These are phyloP conservation scores for Scolopax mira DNA, from an alignment of 2,113 vertebrate genomes.

Conservation along the genomic window DNA sequence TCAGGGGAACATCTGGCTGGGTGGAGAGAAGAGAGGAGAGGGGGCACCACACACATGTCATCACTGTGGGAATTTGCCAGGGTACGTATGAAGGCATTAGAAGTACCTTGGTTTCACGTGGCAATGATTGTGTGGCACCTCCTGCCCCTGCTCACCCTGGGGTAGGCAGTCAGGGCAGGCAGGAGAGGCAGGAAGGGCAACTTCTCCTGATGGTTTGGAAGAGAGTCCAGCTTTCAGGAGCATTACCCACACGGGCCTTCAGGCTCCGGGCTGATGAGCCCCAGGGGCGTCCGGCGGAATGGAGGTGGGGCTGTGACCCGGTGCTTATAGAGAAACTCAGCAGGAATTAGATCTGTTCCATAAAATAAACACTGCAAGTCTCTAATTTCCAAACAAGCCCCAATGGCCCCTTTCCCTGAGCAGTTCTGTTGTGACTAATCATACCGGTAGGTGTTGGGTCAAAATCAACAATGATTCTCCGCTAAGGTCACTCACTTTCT, in stretches of 20 bases:
- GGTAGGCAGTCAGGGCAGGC: neutral
- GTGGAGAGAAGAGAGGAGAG: neutral
- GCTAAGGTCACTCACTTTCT: conserved; percentile 70
- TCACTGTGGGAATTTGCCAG: neutral
- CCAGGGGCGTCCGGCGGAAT: neutral
- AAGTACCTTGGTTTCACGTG: fast-evolving
- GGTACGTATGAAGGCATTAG: neutral
- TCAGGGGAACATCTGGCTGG: neutral
- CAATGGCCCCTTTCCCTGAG: conserved; percentile 31
- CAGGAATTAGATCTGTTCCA: conserved; percentile 46
- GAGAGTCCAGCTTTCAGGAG: neutral
- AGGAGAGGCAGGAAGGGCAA: neutral
- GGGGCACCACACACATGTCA: neutral
- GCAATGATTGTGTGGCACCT: neutral
- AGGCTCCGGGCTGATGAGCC: neutral
- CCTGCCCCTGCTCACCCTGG: fast-evolving
- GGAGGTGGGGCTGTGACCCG: neutral
- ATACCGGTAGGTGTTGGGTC: conserved; percentile 74
- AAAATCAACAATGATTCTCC: conserved; percentile 71
- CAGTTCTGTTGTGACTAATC: conserved; percentile 68
- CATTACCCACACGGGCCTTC: fast-evolving
- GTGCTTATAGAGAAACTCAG: conserved; percentile 28
- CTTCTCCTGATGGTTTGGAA: neutral
- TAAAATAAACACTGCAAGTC: conserved; percentile 51
- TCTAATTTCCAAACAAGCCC: conserved; percentile 66